Evolutionary conservation across 2,888 invertebrate genomes (phyloP).

Genomic region (Cheilosia soror): DNA sequence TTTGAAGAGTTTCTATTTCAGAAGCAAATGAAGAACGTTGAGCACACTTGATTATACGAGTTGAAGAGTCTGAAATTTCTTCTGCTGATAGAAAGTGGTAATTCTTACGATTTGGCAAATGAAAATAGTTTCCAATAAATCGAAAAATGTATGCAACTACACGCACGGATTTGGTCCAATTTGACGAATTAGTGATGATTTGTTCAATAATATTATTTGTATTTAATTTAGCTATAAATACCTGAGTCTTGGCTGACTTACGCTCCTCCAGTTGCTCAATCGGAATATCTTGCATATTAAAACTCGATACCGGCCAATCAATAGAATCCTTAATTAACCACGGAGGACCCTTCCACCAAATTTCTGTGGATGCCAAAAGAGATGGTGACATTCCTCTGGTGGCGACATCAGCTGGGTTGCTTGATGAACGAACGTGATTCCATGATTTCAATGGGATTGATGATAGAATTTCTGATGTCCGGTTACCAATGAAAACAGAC

Average conservation of each 20-base stretch:
- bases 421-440: conserved; percentile 37
- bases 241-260: background rate
- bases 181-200: conserved; percentile 8
- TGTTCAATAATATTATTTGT: conserved; percentile 2
- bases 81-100: no score
- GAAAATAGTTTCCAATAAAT: background rate
- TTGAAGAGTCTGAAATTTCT: no score
- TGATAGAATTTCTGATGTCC: conserved; percentile 60
- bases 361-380: conserved; percentile 4
- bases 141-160: background rate
- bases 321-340: conserved; percentile 1
- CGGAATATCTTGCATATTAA: background rate
- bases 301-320: conserved; percentile 18
- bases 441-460: conserved; percentile 17
- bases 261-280: conserved; percentile 17
- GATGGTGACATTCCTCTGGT: conserved; percentile 48
- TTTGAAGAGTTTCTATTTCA: no score
- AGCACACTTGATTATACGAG: no score
- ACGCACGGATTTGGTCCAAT: conserved; percentile 18
- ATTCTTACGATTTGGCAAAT: no score
- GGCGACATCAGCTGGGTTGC: conserved; percentile 51
- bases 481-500: conserved; percentile 24
- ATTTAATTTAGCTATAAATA: conserved; percentile 9
- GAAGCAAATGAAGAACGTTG: no score
- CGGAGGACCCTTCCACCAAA: conserved; percentile 37